These are phyloP conservation scores for Haplochromis vanheusdeni DNA, from an alignment of 2,113 vertebrate species.

Conservation along the genomic window DNA sequence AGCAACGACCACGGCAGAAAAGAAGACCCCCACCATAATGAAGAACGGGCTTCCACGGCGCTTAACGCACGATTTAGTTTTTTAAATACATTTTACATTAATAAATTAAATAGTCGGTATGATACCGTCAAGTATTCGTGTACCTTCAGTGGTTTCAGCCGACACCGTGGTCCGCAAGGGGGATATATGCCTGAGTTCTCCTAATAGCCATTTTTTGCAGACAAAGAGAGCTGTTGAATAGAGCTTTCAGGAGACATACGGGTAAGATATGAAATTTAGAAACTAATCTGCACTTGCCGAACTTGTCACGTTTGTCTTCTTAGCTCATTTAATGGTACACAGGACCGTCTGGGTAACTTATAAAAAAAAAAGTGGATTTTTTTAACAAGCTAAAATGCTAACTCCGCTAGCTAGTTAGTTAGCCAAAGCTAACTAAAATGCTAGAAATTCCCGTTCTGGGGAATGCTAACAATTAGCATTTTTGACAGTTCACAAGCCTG, in stretches of 20 bases:
- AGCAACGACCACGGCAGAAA: conserved; percentile 44
- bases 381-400: conserved; percentile 34
- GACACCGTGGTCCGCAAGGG: conserved; percentile 55
- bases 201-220: conserved; percentile 73
- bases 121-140: conserved; percentile 32
- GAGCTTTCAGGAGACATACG: conserved; percentile 39
- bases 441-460: background rate
- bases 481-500: conserved; percentile 30
- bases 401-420: conserved; percentile 28
- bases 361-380: conserved; percentile 9
- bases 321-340: background rate
- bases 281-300: background rate
- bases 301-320: background rate
- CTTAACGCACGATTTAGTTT: background rate
- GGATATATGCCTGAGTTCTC: conserved; percentile 68
- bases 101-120: conserved; percentile 43
- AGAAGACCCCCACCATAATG: conserved; percentile 44
- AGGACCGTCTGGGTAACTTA: background rate
- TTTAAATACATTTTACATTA: background rate
- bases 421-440: conserved; percentile 29
- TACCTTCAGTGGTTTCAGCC: conserved; percentile 38
- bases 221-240: conserved; percentile 74
- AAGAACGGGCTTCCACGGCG: conserved; percentile 12
- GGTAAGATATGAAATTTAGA: conserved; percentile 52
- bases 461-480: conserved; percentile 44